Evolutionary conservation across 2,113 vertebrate species (phyloP).

Genomic region (Tricholaema leucomelas): DNA sequence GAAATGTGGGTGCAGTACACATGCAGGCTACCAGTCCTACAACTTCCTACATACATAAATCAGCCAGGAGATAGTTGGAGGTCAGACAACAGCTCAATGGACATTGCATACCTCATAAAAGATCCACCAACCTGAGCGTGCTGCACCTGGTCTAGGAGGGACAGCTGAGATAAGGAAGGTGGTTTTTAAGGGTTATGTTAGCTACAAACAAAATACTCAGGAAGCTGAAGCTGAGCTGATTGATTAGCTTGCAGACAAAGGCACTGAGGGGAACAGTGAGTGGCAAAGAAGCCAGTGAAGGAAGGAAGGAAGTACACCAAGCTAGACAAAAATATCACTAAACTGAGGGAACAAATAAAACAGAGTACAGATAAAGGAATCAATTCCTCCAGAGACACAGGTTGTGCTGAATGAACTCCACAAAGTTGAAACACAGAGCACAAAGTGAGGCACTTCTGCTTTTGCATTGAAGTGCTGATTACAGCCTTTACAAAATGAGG

Average conservation of each 20-base stretch:
- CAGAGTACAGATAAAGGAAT: not conserved
- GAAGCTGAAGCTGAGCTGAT: not conserved
- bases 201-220: not conserved
- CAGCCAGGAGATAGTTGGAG: not conserved
- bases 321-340: not conserved
- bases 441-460: not conserved
- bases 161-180: not conserved
- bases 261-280: not conserved
- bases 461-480: not conserved
- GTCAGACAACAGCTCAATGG: not conserved
- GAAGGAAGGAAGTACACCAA: not conserved
- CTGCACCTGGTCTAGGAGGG: not conserved
- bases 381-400: not conserved
- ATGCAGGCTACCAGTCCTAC: not conserved
- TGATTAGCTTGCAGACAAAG: not conserved
- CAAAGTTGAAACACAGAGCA: not conserved
- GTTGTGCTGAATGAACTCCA: not conserved
- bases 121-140: not conserved
- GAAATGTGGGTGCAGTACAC: not conserved
- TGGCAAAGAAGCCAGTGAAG: not conserved
- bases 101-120: not conserved
- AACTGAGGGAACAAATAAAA: not conserved
- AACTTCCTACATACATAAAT: not conserved
- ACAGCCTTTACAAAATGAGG: not conserved
- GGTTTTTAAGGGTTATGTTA: slow-evolving; percentile 9